Conservation (phyloP, 2,113 vertebrate species). For the Balaeniceps rex region DNA sequence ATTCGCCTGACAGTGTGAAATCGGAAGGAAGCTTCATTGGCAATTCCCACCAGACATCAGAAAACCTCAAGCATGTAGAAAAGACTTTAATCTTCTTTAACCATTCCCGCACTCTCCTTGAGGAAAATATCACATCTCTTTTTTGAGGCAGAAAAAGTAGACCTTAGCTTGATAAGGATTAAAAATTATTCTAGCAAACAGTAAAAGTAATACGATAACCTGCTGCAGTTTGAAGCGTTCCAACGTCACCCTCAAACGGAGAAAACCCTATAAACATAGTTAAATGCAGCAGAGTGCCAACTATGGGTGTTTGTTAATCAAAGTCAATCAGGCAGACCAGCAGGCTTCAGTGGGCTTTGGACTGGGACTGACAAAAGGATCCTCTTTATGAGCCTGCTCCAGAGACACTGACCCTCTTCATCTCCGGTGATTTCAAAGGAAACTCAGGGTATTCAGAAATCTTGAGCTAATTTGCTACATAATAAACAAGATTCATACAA, state of each 20-base stretch:
- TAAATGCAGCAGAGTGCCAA: neutral
- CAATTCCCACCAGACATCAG: constrained; percentile 56
- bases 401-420: constrained; percentile 6
- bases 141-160: neutral
- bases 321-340: neutral
- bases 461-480: constrained; percentile 47
- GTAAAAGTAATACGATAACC: neutral
- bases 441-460: neutral
- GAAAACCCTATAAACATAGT: neutral
- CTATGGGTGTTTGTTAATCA: neutral
- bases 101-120: neutral
- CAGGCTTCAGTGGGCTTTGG: neutral
- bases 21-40: constrained; percentile 50
- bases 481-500: constrained; percentile 40
- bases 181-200: neutral
- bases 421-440: constrained; percentile 1
- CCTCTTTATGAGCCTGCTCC: constrained; percentile 11
- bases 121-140: neutral
- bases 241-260: neutral
- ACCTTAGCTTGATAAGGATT: neutral
- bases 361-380: constrained; percentile 3
- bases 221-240: neutral
- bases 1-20: constrained; percentile 21
- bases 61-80: constrained; percentile 48
- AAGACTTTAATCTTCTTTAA: constrained; percentile 52